Base-by-base conservation (phyloP, 1,140 invertebrate species). In the Drosophila burlai region DNA sequence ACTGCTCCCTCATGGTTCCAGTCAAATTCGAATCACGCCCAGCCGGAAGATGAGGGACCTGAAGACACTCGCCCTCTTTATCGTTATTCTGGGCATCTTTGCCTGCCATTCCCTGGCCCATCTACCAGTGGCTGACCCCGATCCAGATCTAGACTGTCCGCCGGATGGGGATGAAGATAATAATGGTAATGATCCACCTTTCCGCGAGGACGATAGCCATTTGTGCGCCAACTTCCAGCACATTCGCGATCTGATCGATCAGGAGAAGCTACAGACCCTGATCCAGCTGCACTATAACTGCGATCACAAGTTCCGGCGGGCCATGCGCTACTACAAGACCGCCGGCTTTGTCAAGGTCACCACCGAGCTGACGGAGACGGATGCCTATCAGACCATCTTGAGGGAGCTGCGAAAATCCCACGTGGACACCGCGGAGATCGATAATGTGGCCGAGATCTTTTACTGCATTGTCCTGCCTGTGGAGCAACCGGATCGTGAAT, bases 271-370 rank as follows among this genome's bases (percentile, higher is more conserved):
- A 0, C 47, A 26, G 21, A 55, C 74, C 0, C 58, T 87, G 13
- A 79, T 91, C 24, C 66, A 81, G 24, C 29, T 50, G n/a, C 83
- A 91, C 18, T 91, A 81, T n/a, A 69, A 81, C 13, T 83, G 83
- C 62, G 57, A 91, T 29, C 4, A 45, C n/a, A 78, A 76, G 43
- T 91, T 91, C 62, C 80, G 80, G 9, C 64, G 65, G 13, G 87
- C 87, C 9, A 43, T 91, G 58, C 54, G 54, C 16, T 91, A 73
- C 46, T 87, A 81, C 16, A 65, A 91, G 6, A 83, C 87, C 1
- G 6, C 71, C 2, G 60, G 52, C 0, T 91, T 91, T 45, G 26
- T 62, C 0, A 8, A 55, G 47, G 73, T 76, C 0, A 69, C 78
- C 47, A 24, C 67, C 9, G 43, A 79, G 36, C 43, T 91, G 49